Evolutionary conservation across 2,888 invertebrate genomes (phyloP).

Genomic region (Hymenopus coronatus): DNA sequence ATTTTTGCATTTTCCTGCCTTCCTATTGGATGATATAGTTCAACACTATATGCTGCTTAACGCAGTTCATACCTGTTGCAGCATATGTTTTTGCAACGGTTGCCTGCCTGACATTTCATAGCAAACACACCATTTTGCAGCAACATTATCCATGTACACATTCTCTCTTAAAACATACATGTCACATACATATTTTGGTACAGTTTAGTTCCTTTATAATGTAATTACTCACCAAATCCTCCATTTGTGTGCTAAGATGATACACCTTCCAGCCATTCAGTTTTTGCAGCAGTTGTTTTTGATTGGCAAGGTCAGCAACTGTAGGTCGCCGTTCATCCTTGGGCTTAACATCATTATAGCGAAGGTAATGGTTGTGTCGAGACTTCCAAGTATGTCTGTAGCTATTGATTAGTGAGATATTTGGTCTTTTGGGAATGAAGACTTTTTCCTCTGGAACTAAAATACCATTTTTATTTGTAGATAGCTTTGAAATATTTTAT

Average conservation of each 20-base stretch:
- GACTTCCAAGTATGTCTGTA: constrained; percentile 70
- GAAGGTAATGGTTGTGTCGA: constrained; percentile 69
- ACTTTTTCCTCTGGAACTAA: constrained; percentile 26
- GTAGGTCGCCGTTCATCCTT: constrained; percentile 83
- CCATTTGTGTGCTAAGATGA: constrained; percentile 89
- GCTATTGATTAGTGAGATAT: constrained; percentile 57
- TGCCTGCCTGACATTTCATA: too few relatives aligned
- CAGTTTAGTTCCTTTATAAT: background rate
- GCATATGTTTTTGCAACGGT: too few relatives aligned
- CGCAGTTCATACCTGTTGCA: too few relatives aligned
- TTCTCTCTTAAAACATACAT: background rate
- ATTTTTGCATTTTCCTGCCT: too few relatives aligned
- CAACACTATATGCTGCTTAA: too few relatives aligned
- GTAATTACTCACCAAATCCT: constrained; percentile 69
- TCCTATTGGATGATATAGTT: too few relatives aligned
- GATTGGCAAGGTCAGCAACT: constrained; percentile 85
- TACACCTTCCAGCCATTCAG: constrained; percentile 94
- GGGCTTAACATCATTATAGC: constrained; percentile 79
- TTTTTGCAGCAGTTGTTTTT: constrained; percentile 80
- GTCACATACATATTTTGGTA: background rate
- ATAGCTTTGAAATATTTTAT: background rate
- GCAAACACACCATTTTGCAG: background rate
- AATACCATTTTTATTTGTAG: background rate
- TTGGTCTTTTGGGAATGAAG: constrained; percentile 41
- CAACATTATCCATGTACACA: background rate